Conservation (phyloP, 2,797 vertebrate genomes). For the Peromyscus nudipes region DNA sequence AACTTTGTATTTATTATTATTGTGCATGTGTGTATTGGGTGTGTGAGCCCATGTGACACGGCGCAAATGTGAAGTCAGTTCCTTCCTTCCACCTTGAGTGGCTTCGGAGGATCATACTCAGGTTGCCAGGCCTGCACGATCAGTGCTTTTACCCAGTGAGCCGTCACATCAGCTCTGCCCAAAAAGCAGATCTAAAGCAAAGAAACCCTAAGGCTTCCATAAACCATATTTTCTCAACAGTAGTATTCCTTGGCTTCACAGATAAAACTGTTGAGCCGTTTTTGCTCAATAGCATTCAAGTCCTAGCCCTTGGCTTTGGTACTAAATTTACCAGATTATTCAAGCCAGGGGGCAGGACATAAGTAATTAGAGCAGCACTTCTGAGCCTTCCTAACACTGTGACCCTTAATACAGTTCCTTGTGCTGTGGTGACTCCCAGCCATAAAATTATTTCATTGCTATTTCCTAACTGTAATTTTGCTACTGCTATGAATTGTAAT, state of each 20-base stretch:
- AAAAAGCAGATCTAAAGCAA: conserved; percentile 12
- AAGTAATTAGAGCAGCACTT: background rate
- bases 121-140: background rate
- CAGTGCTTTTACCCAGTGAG: background rate
- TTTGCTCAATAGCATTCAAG: conserved; percentile 41
- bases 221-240: conserved; percentile 38
- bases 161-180: background rate
- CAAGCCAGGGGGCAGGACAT: background rate
- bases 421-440: background rate
- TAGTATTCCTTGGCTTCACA: background rate
- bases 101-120: background rate
- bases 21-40: background rate
- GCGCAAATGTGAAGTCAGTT: background rate
- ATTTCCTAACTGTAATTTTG: background rate
- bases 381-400: background rate
- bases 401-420: background rate
- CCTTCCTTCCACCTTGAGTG: background rate
- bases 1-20: background rate
- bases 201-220: conserved; percentile 42
- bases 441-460: background rate
- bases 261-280: background rate
- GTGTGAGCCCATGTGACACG: background rate
- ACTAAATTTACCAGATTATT: conserved; percentile 39
- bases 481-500: background rate
- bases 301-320: conserved; percentile 25